A percentile compares a stretch with the other conserved stretches of the same genome.
Evolutionary conservation across 1,140 invertebrate species (phyloP).

Genomic region (Saxidomus purpurata): DNA sequence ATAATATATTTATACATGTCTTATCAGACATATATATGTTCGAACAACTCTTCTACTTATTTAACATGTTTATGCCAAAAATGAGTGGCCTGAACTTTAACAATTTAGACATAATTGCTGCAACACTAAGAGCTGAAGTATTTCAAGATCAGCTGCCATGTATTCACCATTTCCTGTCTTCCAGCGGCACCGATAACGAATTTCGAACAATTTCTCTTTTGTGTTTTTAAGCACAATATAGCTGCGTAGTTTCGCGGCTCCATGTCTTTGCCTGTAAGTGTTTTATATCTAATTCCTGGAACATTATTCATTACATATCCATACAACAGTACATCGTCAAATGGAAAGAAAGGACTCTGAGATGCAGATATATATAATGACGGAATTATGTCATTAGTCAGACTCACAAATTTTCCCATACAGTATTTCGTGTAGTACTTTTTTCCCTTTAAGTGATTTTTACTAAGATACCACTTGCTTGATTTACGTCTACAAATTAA

Average conservation of each 20-base stretch:
- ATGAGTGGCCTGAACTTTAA: too few relatives aligned
- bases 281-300: background rate
- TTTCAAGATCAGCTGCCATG: too few relatives aligned
- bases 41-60: too few relatives aligned
- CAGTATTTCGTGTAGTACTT: constrained; percentile 80
- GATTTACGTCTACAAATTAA: constrained; percentile 38
- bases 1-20: too few relatives aligned
- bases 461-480: constrained; percentile 57
- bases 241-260: background rate
- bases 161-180: too few relatives aligned
- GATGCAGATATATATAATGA: constrained; percentile 76
- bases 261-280: background rate
- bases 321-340: constrained; percentile 85
- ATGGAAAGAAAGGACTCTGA: constrained; percentile 80
- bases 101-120: too few relatives aligned
- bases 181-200: background rate
- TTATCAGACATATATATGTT: too few relatives aligned
- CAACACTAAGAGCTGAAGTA: too few relatives aligned
- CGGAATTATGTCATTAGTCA: too few relatives aligned
- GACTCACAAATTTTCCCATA: constrained; percentile 83
- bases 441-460: constrained; percentile 43
- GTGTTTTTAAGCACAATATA: background rate
- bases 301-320: constrained; percentile 76
- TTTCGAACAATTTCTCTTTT: background rate
- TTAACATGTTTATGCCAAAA: too few relatives aligned